Evolutionary conservation across 2,888 invertebrate species (phyloP).

Genomic region (Micoletzkya japonica): DNA sequence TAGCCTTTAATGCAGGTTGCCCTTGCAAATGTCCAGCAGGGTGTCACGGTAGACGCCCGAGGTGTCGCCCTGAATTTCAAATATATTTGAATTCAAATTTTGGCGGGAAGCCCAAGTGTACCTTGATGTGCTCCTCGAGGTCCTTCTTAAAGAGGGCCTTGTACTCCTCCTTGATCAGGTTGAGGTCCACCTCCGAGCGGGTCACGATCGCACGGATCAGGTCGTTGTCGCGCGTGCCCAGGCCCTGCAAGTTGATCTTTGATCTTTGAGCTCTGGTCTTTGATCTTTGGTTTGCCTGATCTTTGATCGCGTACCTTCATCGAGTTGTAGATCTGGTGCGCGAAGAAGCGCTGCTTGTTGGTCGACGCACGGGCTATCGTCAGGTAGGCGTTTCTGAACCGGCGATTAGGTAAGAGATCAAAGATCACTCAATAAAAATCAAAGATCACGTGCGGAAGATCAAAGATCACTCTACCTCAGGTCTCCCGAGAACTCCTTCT

Average conservation of each 20-base stretch:
- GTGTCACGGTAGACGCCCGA: slow-evolving; percentile 59
- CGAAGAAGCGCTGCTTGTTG: slow-evolving; percentile 56
- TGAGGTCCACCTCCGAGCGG: slow-evolving; percentile 72
- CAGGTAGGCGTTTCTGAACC: slow-evolving; percentile 40
- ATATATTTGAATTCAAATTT: neutral
- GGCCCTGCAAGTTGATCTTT: slow-evolving; percentile 48
- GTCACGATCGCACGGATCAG: slow-evolving; percentile 63
- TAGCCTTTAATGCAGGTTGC: slow-evolving; percentile 40
- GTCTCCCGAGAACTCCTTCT: slow-evolving; percentile 60
- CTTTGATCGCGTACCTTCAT: slow-evolving; percentile 46
- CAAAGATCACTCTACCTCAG: neutral
- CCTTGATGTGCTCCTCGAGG: slow-evolving; percentile 49
- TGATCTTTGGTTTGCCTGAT: neutral
- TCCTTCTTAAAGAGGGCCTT: slow-evolving; percentile 64
- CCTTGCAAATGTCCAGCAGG: slow-evolving; percentile 56
- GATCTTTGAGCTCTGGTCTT: too few relatives aligned
- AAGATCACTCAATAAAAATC: neutral
- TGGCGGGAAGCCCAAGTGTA: neutral
- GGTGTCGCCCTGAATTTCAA: slow-evolving; percentile 24
- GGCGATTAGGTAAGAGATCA: neutral
- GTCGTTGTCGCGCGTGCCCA: slow-evolving; percentile 62
- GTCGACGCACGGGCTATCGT: slow-evolving; percentile 37
- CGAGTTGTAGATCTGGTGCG: slow-evolving; percentile 53
- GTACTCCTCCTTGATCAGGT: slow-evolving; percentile 81
- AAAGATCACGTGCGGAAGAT: neutral